phyloP scores from a whole-genome alignment of 2,888 invertebrate species.

The Rhimphoctona megacephalus region DNA sequence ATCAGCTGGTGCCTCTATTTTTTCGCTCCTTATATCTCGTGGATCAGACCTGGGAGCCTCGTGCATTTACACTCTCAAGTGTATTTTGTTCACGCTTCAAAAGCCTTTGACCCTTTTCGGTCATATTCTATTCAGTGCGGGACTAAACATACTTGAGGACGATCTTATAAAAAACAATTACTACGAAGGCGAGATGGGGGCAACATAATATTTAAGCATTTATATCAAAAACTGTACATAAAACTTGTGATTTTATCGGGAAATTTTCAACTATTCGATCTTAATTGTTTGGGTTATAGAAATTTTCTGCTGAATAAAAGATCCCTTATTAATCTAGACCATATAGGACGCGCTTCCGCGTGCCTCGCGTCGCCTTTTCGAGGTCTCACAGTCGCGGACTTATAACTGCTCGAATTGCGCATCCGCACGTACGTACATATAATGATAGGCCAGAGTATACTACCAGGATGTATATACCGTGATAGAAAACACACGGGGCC shows the following conservation, averaged over 20 bases:
- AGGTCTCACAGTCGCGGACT: slow-evolving; percentile 50
- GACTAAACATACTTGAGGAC: not conserved
- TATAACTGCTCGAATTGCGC: slow-evolving; percentile 63
- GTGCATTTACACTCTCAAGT: slow-evolving; percentile 36
- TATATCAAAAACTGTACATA: no score
- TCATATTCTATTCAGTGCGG: slow-evolving; percentile 9
- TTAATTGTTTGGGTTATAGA: not conserved
- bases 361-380: slow-evolving; percentile 51
- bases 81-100: slow-evolving; percentile 35
- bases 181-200: not conserved
- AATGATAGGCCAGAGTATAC: slow-evolving; percentile 48
- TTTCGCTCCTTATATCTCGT: slow-evolving; percentile 44
- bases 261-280: not conserved
- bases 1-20: slow-evolving; percentile 58
- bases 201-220: not conserved
- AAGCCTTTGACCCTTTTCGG: slow-evolving; percentile 30
- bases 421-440: slow-evolving; percentile 63
- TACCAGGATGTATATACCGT: slow-evolving; percentile 49
- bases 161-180: not conserved
- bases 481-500: slow-evolving; percentile 5
- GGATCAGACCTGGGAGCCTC: slow-evolving; percentile 37
- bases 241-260: no score
- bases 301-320: slow-evolving; percentile 24
- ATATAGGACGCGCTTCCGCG: slow-evolving; percentile 52
- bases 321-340: slow-evolving; percentile 30